Conservation (phyloP, 2,888 invertebrate genomes). For the Arrhopalites spinosus region DNA sequence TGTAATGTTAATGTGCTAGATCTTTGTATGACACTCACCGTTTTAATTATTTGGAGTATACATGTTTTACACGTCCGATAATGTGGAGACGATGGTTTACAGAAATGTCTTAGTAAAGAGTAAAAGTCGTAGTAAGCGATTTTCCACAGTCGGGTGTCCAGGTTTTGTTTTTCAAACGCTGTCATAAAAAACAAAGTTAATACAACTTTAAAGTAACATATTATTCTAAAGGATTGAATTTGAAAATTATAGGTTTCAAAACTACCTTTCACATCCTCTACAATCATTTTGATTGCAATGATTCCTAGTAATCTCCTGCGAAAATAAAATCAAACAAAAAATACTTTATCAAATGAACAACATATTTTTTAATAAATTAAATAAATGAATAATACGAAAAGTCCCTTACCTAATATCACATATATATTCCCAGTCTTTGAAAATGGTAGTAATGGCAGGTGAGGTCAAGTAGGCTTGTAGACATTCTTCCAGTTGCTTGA, state of each 20-base stretch:
- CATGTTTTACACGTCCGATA: neutral
- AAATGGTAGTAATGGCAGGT: neutral
- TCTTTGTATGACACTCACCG: neutral
- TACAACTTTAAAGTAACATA: too few relatives aligned
- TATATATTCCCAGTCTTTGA: slow-evolving; percentile 23
- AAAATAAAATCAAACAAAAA: neutral
- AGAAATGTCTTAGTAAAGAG: neutral
- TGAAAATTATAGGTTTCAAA: too few relatives aligned
- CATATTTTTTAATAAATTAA: neutral
- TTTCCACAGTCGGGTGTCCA: slow-evolving; percentile 31
- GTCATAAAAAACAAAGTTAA: too few relatives aligned
- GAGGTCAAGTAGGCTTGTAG: neutral
- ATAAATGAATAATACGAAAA: neutral
- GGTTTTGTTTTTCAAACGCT: slow-evolving; percentile 16
- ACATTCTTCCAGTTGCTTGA: slow-evolving; percentile 29
- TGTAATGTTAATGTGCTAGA: too few relatives aligned
- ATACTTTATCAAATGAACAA: too few relatives aligned
- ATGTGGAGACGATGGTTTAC: slow-evolving; percentile 7
- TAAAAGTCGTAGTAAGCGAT: slow-evolving; percentile 30
- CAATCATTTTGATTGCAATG: slow-evolving; percentile 19
- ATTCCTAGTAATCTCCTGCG: slow-evolving; percentile 18
- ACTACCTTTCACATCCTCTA: neutral
- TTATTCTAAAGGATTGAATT: too few relatives aligned
- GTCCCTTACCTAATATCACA: slow-evolving; percentile 24
- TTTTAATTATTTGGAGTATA: slow-evolving; percentile 21